These are phyloP conservation scores for Tiliacea citrago DNA, from an alignment of 2,888 invertebrate genomes.

Conservation along the genomic window DNA sequence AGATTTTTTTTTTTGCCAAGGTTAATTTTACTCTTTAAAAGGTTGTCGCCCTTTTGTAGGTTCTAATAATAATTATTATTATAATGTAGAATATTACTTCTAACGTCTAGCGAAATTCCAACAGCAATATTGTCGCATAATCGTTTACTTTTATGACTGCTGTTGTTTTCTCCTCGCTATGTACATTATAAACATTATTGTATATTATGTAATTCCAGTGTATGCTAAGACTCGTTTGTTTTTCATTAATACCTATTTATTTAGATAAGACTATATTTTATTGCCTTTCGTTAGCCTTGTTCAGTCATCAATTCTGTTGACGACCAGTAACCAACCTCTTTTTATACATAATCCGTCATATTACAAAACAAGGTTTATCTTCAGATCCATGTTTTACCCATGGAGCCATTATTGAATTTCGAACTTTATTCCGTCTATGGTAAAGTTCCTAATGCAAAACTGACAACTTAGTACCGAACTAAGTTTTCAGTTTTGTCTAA, in stretches of 20 bases:
- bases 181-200: conserved; percentile 23
- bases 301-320: background rate
- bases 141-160: conserved; percentile 52
- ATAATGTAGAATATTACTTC: conserved; percentile 49
- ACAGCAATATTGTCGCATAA: conserved; percentile 54
- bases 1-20: conserved; percentile 9
- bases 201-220: background rate
- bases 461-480: too few relatives aligned
- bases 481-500: too few relatives aligned
- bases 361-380: too few relatives aligned
- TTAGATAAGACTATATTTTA: too few relatives aligned
- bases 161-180: conserved; percentile 36
- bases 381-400: too few relatives aligned
- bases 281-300: background rate
- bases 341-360: too few relatives aligned
- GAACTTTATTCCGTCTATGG: too few relatives aligned
- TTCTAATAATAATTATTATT: conserved; percentile 50
- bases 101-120: conserved; percentile 51
- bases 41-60: conserved; percentile 11
- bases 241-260: conserved; percentile 1
- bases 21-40: conserved; percentile 17
- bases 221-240: background rate
- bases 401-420: too few relatives aligned
- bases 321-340: too few relatives aligned
- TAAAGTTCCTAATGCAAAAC: too few relatives aligned